Conservation (phyloP, 2,888 invertebrate species). For the Tanytarsus gracilentus region DNA sequence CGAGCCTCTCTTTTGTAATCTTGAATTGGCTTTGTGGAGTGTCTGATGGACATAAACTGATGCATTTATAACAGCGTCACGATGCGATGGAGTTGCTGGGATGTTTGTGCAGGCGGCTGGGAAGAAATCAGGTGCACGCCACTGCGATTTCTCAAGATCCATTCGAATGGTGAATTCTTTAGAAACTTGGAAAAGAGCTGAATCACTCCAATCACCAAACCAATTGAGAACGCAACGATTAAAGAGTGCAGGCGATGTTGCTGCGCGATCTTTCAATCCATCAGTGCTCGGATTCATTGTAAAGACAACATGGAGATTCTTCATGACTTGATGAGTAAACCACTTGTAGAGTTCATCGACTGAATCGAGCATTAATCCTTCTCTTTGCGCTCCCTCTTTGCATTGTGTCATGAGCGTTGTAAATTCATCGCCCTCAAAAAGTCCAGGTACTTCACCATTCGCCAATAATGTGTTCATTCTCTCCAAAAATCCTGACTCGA, state of each 20-base stretch:
- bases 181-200: constrained; percentile 89
- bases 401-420: constrained; percentile 99
- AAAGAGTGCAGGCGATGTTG: constrained; percentile 97
- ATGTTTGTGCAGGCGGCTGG: constrained; percentile 76
- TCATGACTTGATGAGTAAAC: constrained; percentile 99
- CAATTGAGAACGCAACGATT: constrained; percentile 98
- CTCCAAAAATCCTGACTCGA: constrained; percentile 97
- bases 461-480: constrained; percentile 98
- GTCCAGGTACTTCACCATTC: constrained; percentile 92
- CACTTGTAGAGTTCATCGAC: constrained; percentile 98
- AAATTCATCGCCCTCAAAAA: constrained; percentile 96
- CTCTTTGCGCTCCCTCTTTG: constrained; percentile 96
- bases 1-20: constrained; percentile 83
- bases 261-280: constrained; percentile 94
- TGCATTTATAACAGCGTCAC: constrained; percentile 97
- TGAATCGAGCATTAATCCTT: constrained; percentile 96
- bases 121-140: constrained; percentile 83
- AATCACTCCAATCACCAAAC: constrained; percentile 99
- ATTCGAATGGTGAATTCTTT: constrained; percentile 93
- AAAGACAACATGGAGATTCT: constrained; percentile 98
- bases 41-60: constrained; percentile 98
- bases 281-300: constrained; percentile 99
- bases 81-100: constrained; percentile 66
- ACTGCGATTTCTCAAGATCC: constrained; percentile 81
- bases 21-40: constrained; percentile 85